Evolutionary conservation across 2,888 invertebrate genomes (phyloP).

Genomic region (Eupeodes latifasciatus): DNA sequence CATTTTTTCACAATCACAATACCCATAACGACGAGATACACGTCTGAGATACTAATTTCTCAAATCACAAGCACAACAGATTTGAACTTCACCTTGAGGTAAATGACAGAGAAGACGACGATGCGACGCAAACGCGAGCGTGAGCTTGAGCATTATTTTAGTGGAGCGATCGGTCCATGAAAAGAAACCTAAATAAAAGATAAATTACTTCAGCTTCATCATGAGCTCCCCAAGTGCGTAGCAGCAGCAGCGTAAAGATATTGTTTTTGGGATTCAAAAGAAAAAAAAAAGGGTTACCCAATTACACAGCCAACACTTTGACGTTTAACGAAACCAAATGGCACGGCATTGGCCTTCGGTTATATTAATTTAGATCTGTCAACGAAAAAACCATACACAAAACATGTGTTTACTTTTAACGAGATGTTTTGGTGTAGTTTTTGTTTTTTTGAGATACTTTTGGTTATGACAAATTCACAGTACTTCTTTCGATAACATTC

Average conservation of each 20-base stretch:
- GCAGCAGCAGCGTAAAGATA: background rate
- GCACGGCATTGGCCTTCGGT: conserved; percentile 56
- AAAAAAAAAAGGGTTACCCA: conserved; percentile 1
- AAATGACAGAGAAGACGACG: too few relatives aligned
- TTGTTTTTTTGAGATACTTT: conserved; percentile 24
- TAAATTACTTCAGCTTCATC: conserved; percentile 15
- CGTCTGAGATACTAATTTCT: conserved; percentile 2
- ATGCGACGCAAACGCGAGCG: background rate
- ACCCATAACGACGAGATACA: background rate
- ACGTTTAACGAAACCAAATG: conserved; percentile 3
- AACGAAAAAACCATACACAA: conserved; percentile 29
- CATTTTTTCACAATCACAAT: conserved; percentile 5
- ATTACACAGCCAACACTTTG: background rate
- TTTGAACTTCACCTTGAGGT: conserved; percentile 73
- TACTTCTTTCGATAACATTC: conserved; percentile 16
- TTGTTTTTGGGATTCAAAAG: background rate
- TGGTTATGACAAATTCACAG: background rate
- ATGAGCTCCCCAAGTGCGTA: conserved; percentile 13
- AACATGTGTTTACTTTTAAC: conserved; percentile 26
- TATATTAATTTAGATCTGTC: conserved; percentile 62
- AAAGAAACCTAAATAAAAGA: conserved; percentile 46
- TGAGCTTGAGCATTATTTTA: background rate
- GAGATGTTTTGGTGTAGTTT: conserved; percentile 2
- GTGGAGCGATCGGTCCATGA: conserved; percentile 22
- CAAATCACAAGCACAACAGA: conserved; percentile 18